Evolutionary conservation across 2,888 invertebrate genomes (phyloP).

Genomic region (Calameuta filiformis): DNA sequence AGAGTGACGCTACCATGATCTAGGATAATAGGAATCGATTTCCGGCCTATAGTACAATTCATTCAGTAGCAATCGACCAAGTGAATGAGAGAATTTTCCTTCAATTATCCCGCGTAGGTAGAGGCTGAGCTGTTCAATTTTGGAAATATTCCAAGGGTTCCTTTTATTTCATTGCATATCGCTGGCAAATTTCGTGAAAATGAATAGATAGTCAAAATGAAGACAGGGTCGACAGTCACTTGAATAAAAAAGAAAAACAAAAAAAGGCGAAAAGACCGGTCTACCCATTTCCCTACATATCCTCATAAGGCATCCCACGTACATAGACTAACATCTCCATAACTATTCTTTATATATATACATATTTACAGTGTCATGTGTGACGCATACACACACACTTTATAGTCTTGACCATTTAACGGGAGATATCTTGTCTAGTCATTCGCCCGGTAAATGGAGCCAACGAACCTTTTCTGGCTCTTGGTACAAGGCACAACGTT

Average conservation of each 20-base stretch:
- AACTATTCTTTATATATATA: not conserved
- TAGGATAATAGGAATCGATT: not conserved
- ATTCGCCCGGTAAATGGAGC: not conserved
- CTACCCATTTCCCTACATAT: constrained; percentile 45
- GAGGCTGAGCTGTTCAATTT: not conserved
- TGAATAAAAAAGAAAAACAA: not conserved
- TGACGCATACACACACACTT: not conserved
- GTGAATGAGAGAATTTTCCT: not conserved
- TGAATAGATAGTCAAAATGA: not conserved
- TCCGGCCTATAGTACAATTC: not conserved
- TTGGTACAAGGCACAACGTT: not conserved
- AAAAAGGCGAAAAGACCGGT: constrained; percentile 28
- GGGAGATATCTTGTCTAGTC: not conserved
- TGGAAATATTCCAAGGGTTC: not conserved
- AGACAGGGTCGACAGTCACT: constrained; percentile 4
- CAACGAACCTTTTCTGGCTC: not conserved
- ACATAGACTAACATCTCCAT: not conserved
- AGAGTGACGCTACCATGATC: not conserved
- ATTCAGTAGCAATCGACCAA: not conserved
- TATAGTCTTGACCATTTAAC: not conserved
- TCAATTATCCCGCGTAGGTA: not conserved
- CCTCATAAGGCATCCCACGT: constrained; percentile 16
- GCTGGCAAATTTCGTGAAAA: not conserved
- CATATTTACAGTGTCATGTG: not conserved
- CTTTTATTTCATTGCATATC: not conserved